Conservation (phyloP, 2,888 invertebrate genomes). For the Lithosia quadra region DNA sequence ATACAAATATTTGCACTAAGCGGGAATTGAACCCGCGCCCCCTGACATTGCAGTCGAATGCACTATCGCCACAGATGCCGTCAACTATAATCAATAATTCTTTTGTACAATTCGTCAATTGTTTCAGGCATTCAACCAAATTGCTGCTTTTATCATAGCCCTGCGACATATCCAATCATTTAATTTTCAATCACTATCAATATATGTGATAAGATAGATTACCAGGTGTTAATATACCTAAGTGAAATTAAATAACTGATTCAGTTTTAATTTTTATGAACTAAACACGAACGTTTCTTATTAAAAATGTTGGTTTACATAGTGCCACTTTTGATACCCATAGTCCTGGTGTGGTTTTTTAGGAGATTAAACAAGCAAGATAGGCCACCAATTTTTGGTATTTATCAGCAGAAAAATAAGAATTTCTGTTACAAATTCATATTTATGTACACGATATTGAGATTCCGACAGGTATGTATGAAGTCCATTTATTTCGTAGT, state of each 20-base stretch:
- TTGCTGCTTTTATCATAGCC: background rate
- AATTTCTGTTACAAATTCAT: conserved; percentile 83
- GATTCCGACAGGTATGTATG: conserved; percentile 78
- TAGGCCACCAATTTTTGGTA: conserved; percentile 78
- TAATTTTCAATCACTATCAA: conserved; percentile 13
- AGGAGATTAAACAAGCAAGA: conserved; percentile 68
- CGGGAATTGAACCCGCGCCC: too few species aligned
- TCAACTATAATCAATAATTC: too few species aligned
- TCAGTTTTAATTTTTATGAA: conserved; percentile 5
- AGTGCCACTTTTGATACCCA: conserved; percentile 61
- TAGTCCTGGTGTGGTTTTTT: conserved; percentile 65
- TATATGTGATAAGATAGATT: conserved; percentile 39
- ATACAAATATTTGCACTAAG: too few species aligned
- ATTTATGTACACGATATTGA: conserved; percentile 77
- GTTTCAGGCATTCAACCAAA: background rate
- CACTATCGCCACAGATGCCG: too few species aligned
- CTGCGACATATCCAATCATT: conserved; percentile 10
- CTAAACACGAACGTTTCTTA: conserved; percentile 5
- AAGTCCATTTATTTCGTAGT: background rate
- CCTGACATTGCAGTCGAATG: too few species aligned
- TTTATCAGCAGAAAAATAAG: conserved; percentile 84
- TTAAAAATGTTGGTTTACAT: conserved; percentile 63
- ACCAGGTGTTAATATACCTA: conserved; percentile 17
- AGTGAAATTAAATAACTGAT: background rate
- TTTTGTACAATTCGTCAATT: too few species aligned